Conservation (phyloP, 2,888 invertebrate genomes). For the Trichacis sp. region DNA sequence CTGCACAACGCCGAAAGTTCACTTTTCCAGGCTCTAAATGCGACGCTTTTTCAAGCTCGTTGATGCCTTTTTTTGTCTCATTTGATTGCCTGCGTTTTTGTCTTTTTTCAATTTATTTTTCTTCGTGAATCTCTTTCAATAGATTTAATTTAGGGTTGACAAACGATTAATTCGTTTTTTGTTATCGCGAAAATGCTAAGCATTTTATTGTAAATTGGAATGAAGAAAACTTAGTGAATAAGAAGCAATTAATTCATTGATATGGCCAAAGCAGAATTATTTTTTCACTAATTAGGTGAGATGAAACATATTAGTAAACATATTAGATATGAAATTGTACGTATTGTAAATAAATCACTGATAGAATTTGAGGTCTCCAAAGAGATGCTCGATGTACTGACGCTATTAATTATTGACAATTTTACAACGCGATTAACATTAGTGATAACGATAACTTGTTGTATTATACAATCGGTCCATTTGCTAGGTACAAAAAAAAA, state of each 20-base stretch:
- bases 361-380: slow-evolving; percentile 28
- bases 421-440: slow-evolving; percentile 6
- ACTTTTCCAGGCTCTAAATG: slow-evolving; percentile 9
- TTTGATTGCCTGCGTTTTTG: no score
- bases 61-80: no score
- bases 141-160: no score
- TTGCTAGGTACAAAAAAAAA: no score
- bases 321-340: slow-evolving; percentile 43
- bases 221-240: slow-evolving; percentile 15
- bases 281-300: slow-evolving; percentile 65
- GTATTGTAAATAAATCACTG: slow-evolving; percentile 57
- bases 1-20: slow-evolving; percentile 33
- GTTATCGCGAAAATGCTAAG: no score
- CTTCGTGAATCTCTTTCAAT: no score
- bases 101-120: no score
- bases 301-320: no score
- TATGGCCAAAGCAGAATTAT: slow-evolving; percentile 67
- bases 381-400: slow-evolving; percentile 14
- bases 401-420: not conserved
- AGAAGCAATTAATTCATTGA: slow-evolving; percentile 36
- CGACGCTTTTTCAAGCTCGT: slow-evolving; percentile 5
- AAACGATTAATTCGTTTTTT: not conserved
- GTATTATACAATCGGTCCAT: slow-evolving; percentile 10
- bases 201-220: no score
- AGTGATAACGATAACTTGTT: slow-evolving; percentile 8